Conservation (phyloP, 2,797 vertebrate species). For the Argentina silus region DNA sequence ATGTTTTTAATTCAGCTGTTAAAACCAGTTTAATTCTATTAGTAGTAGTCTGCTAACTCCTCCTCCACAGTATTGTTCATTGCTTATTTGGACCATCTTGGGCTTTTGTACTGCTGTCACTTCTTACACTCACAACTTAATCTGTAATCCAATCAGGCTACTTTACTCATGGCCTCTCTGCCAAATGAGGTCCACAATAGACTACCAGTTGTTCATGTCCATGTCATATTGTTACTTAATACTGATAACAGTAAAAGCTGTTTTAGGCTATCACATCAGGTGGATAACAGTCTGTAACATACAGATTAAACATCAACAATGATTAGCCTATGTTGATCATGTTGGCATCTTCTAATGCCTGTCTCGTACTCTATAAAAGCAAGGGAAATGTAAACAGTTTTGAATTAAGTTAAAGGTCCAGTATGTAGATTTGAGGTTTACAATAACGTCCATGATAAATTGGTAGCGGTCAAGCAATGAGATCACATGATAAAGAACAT, state of each 20-base stretch:
- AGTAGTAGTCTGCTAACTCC: not conserved
- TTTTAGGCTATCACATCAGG: too few species aligned
- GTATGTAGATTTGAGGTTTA: too few species aligned
- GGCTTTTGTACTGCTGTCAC: slow-evolving; percentile 18
- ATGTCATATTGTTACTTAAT: not conserved
- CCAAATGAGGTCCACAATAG: not conserved
- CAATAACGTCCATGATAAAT: too few species aligned
- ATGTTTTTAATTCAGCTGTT: not conserved
- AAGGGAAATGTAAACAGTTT: too few species aligned
- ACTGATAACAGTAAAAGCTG: too few species aligned
- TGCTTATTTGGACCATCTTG: not conserved
- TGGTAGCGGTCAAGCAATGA: too few species aligned
- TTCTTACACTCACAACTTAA: slow-evolving; percentile 26
- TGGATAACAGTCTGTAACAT: not conserved
- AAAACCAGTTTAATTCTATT: not conserved
- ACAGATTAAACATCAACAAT: not conserved
- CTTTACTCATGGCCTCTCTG: slow-evolving; percentile 23
- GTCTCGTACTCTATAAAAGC: too few species aligned
- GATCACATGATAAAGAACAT: too few species aligned
- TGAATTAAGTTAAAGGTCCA: too few species aligned
- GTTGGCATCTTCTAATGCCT: too few species aligned
- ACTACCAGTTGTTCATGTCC: not conserved
- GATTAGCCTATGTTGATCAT: too few species aligned
- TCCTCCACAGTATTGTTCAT: not conserved
- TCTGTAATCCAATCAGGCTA: slow-evolving; percentile 63